Percentiles rank a stretch among this genome's conserved stretches.
phyloP scores from a whole-genome alignment of 2,888 invertebrate genomes.

The Bhutanitis thaidina region DNA sequence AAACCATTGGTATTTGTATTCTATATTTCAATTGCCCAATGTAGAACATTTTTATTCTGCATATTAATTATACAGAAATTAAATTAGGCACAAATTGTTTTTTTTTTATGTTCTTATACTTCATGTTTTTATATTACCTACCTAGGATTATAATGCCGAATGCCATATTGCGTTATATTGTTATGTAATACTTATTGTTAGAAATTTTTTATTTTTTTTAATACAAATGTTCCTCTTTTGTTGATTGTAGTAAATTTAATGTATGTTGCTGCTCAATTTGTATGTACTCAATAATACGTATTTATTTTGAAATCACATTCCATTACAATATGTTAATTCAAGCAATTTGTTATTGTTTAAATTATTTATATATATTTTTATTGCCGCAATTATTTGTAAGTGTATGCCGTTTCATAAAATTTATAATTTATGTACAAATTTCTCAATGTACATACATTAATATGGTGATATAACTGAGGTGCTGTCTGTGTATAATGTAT shows the following conservation, averaged over 20 bases:
- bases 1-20: too few species aligned
- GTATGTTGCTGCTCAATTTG: neutral
- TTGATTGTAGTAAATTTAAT: neutral
- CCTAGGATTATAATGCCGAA: too few species aligned
- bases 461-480: slow-evolving; percentile 12
- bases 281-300: neutral
- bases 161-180: neutral
- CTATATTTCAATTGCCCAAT: too few species aligned
- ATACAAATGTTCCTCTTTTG: neutral
- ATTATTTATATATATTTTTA: neutral
- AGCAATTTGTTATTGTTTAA: neutral
- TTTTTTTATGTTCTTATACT: too few species aligned
- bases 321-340: neutral
- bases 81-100: too few species aligned
- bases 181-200: neutral
- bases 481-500: slow-evolving; percentile 1
- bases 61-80: too few species aligned
- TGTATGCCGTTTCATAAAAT: too few species aligned
- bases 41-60: too few species aligned
- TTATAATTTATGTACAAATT: too few species aligned
- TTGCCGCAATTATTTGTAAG: too few species aligned
- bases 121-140: too few species aligned
- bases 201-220: neutral
- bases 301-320: neutral
- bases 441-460: too few species aligned